Evolutionary conservation across 2,797 vertebrate genomes (phyloP).

Genomic region (Parauchenoglanis punctatus): DNA sequence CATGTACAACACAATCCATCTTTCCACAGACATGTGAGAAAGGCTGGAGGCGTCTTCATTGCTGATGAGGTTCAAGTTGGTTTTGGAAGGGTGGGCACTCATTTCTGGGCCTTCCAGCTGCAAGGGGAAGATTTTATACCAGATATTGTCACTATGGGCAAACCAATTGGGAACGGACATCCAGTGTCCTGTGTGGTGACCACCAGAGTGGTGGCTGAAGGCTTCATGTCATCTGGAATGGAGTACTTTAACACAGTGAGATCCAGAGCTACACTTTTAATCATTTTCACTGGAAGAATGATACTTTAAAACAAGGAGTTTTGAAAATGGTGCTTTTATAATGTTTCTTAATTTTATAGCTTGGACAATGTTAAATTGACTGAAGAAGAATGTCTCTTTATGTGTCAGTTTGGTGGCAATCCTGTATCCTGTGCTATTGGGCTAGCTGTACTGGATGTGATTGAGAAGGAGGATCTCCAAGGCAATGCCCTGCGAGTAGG

Average conservation of each 20-base stretch:
- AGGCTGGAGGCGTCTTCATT: slow-evolving; percentile 88
- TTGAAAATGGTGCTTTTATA: not conserved
- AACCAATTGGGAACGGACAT: slow-evolving; percentile 96
- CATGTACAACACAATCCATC: not conserved
- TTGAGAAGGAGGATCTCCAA: slow-evolving; percentile 89
- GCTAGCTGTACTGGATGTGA: slow-evolving; percentile 89
- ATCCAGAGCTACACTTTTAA: not conserved
- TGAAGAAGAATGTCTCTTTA: slow-evolving; percentile 10
- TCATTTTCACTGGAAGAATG: not conserved
- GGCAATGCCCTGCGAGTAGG: slow-evolving; percentile 87
- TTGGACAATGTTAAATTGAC: not conserved
- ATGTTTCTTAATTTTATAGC: not conserved
- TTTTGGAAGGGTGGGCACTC: slow-evolving; percentile 90
- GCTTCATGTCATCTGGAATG: slow-evolving; percentile 86
- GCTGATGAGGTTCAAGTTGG: slow-evolving; percentile 97
- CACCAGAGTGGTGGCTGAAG: slow-evolving; percentile 89
- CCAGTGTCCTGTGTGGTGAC: slow-evolving; percentile 96
- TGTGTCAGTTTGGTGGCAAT: slow-evolving; percentile 91
- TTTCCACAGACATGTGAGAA: slow-evolving; percentile 80
- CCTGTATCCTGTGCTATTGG: slow-evolving; percentile 96
- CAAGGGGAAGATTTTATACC: slow-evolving; percentile 91
- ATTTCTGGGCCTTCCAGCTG: slow-evolving; percentile 96
- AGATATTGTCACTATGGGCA: slow-evolving; percentile 98
- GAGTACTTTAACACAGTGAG: slow-evolving; percentile 98
- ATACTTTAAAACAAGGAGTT: not conserved